Evolutionary conservation across 2,113 vertebrate genomes (phyloP).

Genomic region (Fukomys damarensis): DNA sequence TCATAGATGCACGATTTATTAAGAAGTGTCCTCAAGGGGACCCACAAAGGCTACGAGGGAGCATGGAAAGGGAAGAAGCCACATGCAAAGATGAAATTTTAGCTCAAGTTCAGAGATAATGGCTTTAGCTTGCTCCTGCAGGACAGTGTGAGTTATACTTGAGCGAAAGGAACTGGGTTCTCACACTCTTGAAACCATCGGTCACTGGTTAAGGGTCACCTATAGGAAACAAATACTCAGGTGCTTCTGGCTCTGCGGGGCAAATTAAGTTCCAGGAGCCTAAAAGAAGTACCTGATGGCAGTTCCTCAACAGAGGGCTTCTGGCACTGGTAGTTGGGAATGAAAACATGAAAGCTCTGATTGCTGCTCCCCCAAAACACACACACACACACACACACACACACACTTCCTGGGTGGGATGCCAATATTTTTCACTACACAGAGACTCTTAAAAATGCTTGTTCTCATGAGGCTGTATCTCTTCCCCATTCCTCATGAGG

Average conservation of each 20-base stretch:
- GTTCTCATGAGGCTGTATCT: conserved; percentile 7
- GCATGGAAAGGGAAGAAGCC: not conserved
- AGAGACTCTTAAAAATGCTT: not conserved
- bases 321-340: not conserved
- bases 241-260: not conserved
- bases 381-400: not conserved
- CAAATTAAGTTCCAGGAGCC: not conserved
- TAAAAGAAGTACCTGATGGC: not conserved
- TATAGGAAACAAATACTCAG: not conserved
- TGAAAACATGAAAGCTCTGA: not conserved
- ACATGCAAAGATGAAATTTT: not conserved
- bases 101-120: not conserved
- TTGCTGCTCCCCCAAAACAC: not conserved
- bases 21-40: not conserved
- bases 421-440: not conserved
- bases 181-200: not conserved
- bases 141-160: not conserved
- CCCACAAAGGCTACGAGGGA: not conserved
- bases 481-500: conserved; percentile 33
- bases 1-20: not conserved
- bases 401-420: not conserved
- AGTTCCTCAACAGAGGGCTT: not conserved
- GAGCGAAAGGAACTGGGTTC: not conserved
- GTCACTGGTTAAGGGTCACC: not conserved
- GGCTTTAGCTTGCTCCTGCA: not conserved